Evolutionary conservation across 2,113 vertebrate genomes (phyloP), one percentile per base, ranked within the genome.

Genomic region (Charadrius vociferus): DNA sequence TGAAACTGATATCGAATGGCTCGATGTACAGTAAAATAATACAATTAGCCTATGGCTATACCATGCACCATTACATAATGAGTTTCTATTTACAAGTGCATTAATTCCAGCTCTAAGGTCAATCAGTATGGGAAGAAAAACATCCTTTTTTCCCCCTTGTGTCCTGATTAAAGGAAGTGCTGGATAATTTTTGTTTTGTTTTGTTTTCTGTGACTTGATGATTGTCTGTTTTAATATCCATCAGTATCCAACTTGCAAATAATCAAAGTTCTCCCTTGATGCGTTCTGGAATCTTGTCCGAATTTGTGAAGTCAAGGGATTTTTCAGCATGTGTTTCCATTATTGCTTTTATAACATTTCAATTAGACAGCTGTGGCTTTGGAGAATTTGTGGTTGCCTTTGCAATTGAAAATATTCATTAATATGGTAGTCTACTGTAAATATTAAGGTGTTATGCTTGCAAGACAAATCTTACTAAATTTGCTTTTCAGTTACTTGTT

Each of bases 201-300:
- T 34, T 16, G 5, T 72, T 95, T 91, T 65, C 58, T 45, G 41
- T 88, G 53, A 63, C 15, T 90, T 93, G 27, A 49, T 88, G 45
- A 62, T 86, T 93, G 52, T 90, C 63, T 90, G 22, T 93, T 96
- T 95, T 85, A 88, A 91, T 85, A 94, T 93, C 78, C 66, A 80
- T 85, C 78, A 80, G 12, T 86, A 80, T 87, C 53, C 41, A 90
- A 4, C 36, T 90, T 84, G 39, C 41, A 82, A 50, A 30, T 94
- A 86, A 80, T 61, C 70, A 80, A 13, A 92, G 62, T 74, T 82
- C 47, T 96, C 66, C 63, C 55, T 39, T 78, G 50, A 86, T 1
- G 2, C 45, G 37, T 77, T 85, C 72, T 83, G 77, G 49, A 75
- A 73, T 83, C 22, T 23, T 52, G 39, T 91, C 81, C 21, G 14